These are phyloP conservation scores for Conistra vaccinii DNA, from an alignment of 2,888 invertebrate species.

Conservation along the genomic window DNA sequence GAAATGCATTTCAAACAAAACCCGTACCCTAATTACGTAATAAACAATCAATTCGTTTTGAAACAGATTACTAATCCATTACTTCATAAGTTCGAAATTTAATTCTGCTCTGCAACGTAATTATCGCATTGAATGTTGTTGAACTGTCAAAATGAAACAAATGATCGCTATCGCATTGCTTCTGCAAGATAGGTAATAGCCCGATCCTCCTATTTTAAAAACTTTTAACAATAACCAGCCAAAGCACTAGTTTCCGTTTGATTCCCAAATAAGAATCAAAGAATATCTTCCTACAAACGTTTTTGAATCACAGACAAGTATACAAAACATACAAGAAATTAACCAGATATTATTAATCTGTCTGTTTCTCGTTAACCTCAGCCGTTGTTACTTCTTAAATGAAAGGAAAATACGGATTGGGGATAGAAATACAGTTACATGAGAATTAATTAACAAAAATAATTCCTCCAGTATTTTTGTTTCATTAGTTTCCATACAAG, in stretches of 20 bases:
- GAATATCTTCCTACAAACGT: neutral
- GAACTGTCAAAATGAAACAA: no score
- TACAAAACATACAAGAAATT: conserved; percentile 21
- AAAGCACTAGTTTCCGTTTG: neutral
- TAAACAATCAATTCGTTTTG: no score
- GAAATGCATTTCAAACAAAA: neutral
- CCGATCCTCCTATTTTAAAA: neutral
- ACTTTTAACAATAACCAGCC: neutral
- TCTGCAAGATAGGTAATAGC: no score
- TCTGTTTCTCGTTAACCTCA: conserved; percentile 19
- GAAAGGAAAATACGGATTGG: conserved; percentile 9
- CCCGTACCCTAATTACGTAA: no score
- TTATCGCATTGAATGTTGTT: no score
- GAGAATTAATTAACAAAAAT: conserved; percentile 3
- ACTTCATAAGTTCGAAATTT: no score
- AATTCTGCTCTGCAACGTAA: no score
- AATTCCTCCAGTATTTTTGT: neutral
- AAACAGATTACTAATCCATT: no score
- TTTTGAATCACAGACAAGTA: neutral
- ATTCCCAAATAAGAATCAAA: conserved; percentile 7
- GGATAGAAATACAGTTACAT: neutral
- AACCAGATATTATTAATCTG: conserved; percentile 36
- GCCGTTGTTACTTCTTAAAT: conserved; percentile 11
- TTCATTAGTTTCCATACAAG: neutral
- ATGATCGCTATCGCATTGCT: no score